Base-by-base conservation (phyloP, 2,888 invertebrate genomes). In the Eueremaeus valkanovi region DNA sequence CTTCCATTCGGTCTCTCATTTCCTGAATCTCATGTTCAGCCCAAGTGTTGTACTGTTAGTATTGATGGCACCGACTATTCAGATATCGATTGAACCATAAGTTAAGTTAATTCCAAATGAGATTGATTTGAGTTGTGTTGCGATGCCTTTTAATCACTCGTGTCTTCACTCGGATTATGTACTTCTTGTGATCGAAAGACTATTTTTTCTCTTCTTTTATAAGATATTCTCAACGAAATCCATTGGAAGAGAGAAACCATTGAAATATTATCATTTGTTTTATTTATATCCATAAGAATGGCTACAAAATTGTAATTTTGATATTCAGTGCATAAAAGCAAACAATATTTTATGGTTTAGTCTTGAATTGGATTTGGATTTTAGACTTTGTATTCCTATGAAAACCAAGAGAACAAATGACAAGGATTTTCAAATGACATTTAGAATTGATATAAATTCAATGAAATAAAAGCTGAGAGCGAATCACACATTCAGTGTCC, bases 1-100 rank as follows among this genome's bases (percentile, higher is more conserved):
- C 24, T 33, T 63, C 33, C 9, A 63, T 63, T 63, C 27, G n/a
- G 18, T 63, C 63, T 29, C 18, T 31, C n/a, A 63, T 63, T 63
- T 63, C 63, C 63, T 33, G 33, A 33, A 63, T 16, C 11, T 33
- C 13, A 33, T 63, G 33, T n/a, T 63, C 31, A 63, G 33, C 31
- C 9, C 63, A 63, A 63, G 31, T 33, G n/a, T 1, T 63, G 27
- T 2, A 9, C 9, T 27, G 1, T 27, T 21, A 3, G 55, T 16
- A 55, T 55, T 55, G 55, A 27, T 55, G 9, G 55, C 45, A 45
- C 45, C 18, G 45, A 63, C 31, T 63, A 1, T 31, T 33, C 16
- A 2, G 18, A 18, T 63, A 63, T 63, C 63, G 63, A 63, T 63
- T 63, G 18, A 33, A 16, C 0, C 63, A 31, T 63, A 63, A 63